These are phyloP conservation scores for Geopemphigus sp. DNA, from an alignment of 1,140 invertebrate genomes.

Conservation along the genomic window DNA sequence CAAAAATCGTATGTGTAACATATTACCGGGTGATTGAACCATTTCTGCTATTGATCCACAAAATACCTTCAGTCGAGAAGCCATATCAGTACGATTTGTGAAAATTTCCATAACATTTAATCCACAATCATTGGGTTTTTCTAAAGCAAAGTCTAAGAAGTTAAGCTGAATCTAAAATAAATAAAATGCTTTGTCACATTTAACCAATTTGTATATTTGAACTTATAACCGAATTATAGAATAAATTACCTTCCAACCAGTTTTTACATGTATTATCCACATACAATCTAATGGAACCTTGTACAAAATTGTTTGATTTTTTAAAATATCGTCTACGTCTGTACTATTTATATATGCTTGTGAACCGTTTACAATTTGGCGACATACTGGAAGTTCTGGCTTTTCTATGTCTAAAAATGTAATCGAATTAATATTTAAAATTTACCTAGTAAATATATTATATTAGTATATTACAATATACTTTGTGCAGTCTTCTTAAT, in stretches of 20 bases:
- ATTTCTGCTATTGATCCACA: slow-evolving; percentile 77
- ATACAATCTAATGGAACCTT: slow-evolving; percentile 73
- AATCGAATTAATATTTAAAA: neutral
- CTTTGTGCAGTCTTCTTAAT: too few relatives aligned
- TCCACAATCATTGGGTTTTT: slow-evolving; percentile 79
- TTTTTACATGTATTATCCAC: slow-evolving; percentile 71
- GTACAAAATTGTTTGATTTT: slow-evolving; percentile 58
- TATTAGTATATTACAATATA: too few relatives aligned
- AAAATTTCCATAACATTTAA: slow-evolving; percentile 79
- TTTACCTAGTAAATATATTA: too few relatives aligned
- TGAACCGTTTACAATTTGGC: slow-evolving; percentile 56
- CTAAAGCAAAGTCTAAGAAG: slow-evolving; percentile 67
- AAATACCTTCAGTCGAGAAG: slow-evolving; percentile 65
- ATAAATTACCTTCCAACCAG: slow-evolving; percentile 65
- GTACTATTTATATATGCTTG: slow-evolving; percentile 60
- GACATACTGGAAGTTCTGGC: slow-evolving; percentile 60
- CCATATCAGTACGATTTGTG: slow-evolving; percentile 65
- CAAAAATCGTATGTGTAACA: slow-evolving; percentile 70
- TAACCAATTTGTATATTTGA: too few relatives aligned
- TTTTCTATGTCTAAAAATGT: slow-evolving; percentile 55
- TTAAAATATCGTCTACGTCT: slow-evolving; percentile 59
- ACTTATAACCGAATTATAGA: too few relatives aligned
- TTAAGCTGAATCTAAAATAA: slow-evolving; percentile 68
- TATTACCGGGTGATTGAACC: slow-evolving; percentile 62
- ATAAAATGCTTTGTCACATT: neutral